Conservation (phyloP, 2,113 vertebrate species). For the Mixornis gularis region DNA sequence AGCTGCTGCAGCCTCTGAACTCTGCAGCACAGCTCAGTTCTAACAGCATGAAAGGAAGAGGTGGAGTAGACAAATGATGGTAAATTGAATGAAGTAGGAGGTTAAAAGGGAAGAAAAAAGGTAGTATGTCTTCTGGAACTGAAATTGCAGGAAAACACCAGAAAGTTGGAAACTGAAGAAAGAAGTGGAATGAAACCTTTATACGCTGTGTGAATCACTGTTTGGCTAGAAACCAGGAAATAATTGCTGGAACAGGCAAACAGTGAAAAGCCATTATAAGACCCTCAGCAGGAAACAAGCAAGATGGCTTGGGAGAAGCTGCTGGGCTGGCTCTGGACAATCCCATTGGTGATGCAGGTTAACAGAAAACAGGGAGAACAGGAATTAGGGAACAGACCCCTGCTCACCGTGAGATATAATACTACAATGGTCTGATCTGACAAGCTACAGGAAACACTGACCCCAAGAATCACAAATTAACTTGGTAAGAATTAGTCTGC, state of each 20-base stretch:
- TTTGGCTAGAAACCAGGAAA: constrained; percentile 50
- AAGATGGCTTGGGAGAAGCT: constrained; percentile 21
- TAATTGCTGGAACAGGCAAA: constrained; percentile 47
- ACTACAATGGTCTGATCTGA: not conserved
- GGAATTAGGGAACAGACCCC: not conserved
- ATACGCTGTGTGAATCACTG: constrained; percentile 28
- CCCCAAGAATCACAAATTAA: not conserved
- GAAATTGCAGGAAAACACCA: constrained; percentile 41
- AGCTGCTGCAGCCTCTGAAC: not conserved
- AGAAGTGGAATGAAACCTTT: constrained; percentile 54
- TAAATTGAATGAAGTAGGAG: not conserved
- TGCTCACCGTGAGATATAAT: not conserved
- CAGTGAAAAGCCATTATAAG: constrained; percentile 14
- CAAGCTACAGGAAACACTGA: not conserved
- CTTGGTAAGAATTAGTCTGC: not conserved
- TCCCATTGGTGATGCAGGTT: not conserved
- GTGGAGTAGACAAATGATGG: not conserved
- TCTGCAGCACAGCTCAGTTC: not conserved
- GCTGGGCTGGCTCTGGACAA: not conserved
- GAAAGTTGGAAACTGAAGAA: constrained; percentile 41
- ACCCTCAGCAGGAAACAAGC: constrained; percentile 38
- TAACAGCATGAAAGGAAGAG: not conserved
- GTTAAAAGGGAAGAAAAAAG: not conserved
- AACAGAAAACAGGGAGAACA: not conserved
- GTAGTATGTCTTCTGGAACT: not conserved